Evolutionary conservation across 2,113 vertebrate genomes (phyloP), one percentile per base, ranked within the genome.

Genomic region (Scomber japonicus): DNA sequence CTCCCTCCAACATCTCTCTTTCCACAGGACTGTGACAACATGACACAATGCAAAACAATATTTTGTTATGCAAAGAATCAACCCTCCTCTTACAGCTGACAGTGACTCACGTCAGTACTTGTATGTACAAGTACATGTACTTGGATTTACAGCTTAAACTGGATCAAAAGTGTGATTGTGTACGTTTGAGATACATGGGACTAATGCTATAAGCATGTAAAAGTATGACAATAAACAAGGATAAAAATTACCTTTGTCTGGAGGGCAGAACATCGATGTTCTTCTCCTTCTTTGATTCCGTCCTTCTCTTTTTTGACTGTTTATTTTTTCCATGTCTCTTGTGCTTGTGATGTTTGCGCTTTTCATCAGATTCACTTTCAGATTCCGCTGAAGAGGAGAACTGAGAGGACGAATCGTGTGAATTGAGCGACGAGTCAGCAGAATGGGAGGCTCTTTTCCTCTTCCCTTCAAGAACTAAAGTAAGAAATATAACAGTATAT

Each of bases 381-480:
- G 95, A 96, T 56, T 96, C 96, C 9, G 88, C 93, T 0, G 96
- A 96, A 1, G 94, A 95, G 35, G 95, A 94, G 64, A 90, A 94
- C 31, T 93, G 94, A 49, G 96, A 95, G 10, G 95, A 91, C 0
- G 88, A 90, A 31, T 92, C 89, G 0, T 70, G 95, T 54, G 91
- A 96, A 86, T 94, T 94, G 70, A 89, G 91, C 54, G 96, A 97
- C 21, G 95, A 96, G 56, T 96, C 95, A 0, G 95, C 96, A 60
- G 93, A 96, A 90, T 95, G 91, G 1, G 96, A 94, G 2, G 89
- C 82, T 16, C 96, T 94, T 82, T 95, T 97, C 88, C 93, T 96
- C 89, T 96, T 97, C 84, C 96, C 96, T 91, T 97, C 95, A 78
- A 97, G 91, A 63, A 96, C 97, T 98, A 89, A 61, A 75, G 61